phyloP scores from a whole-genome alignment of 2,888 invertebrate genomes.

The Choreutis nemorana region DNA sequence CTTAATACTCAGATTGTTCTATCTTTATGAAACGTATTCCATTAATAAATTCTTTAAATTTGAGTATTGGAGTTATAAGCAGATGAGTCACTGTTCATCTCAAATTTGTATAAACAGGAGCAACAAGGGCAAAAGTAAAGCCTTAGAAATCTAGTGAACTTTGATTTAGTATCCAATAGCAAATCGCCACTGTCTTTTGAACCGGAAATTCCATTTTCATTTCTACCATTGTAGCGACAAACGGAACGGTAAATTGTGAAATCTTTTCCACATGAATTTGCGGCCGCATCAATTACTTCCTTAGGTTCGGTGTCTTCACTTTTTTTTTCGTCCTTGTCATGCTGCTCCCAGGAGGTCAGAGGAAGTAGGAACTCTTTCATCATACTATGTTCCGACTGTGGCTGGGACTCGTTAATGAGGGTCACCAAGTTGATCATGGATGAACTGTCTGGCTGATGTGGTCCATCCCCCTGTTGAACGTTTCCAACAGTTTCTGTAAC shows the following conservation, averaged over 20 bases:
- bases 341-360: constrained; percentile 64
- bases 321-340: constrained; percentile 20
- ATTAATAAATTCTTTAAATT: no score
- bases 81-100: constrained; percentile 30
- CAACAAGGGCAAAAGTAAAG: constrained; percentile 57
- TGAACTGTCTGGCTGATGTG: constrained; percentile 62
- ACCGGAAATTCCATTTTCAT: constrained; percentile 9
- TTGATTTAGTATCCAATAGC: constrained; percentile 30
- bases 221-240: no score
- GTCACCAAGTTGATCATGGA: constrained; percentile 69
- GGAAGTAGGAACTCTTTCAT: constrained; percentile 63
- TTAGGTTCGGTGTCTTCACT: constrained; percentile 14
- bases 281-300: neutral
- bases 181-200: constrained; percentile 23
- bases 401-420: constrained; percentile 45
- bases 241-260: no score
- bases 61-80: constrained; percentile 1
- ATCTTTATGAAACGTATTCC: no score
- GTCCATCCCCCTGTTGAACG: constrained; percentile 61
- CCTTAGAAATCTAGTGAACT: constrained; percentile 43
- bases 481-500: constrained; percentile 51
- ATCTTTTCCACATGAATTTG: no score
- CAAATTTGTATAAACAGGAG: constrained; percentile 46
- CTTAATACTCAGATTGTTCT: no score
- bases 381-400: constrained; percentile 39